These are phyloP conservation scores for Cephus cinctus DNA, from an alignment of 1,140 invertebrate genomes.

Conservation along the genomic window DNA sequence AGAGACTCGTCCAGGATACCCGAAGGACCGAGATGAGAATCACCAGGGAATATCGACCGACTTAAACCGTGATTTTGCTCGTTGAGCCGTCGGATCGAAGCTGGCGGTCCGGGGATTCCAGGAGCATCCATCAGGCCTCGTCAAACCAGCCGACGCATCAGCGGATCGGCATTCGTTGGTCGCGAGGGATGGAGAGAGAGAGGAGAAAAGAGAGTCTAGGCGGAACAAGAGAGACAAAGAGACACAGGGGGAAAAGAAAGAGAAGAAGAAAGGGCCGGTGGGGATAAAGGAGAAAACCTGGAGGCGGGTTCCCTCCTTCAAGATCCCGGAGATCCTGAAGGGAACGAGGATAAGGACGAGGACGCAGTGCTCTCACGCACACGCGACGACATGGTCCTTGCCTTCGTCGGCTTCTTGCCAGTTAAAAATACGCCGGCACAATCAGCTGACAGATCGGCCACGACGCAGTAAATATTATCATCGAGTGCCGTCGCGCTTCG, in stretches of 20 bases:
- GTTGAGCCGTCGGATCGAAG: slow-evolving; percentile 38
- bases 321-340: too few species aligned
- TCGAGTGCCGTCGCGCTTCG: slow-evolving; percentile 15
- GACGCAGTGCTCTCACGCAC: slow-evolving; percentile 19
- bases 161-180: slow-evolving; percentile 49
- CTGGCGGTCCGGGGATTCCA: slow-evolving; percentile 46
- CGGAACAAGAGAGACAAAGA: slow-evolving; percentile 2
- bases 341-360: slow-evolving; percentile 11
- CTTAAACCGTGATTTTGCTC: slow-evolving; percentile 52
- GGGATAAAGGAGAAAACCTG: too few species aligned
- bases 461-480: slow-evolving; percentile 44
- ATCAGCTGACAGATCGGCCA: slow-evolving; percentile 47
- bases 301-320: slow-evolving; percentile 21
- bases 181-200: slow-evolving; percentile 21
- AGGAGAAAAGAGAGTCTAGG: slow-evolving; percentile 3
- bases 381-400: slow-evolving; percentile 24
- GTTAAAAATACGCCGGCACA: slow-evolving; percentile 31
- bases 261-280: slow-evolving; percentile 10
- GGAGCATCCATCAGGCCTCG: slow-evolving; percentile 54
- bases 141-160: slow-evolving; percentile 55
- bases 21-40: not conserved
- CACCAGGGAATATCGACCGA: slow-evolving; percentile 18
- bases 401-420: not conserved
- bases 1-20: not conserved
- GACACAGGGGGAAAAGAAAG: not conserved